Percentiles rank a stretch among this genome's conserved stretches.
Evolutionary conservation across 2,888 invertebrate species (phyloP).

Genomic region (Nasonovia ribisnigri): DNA sequence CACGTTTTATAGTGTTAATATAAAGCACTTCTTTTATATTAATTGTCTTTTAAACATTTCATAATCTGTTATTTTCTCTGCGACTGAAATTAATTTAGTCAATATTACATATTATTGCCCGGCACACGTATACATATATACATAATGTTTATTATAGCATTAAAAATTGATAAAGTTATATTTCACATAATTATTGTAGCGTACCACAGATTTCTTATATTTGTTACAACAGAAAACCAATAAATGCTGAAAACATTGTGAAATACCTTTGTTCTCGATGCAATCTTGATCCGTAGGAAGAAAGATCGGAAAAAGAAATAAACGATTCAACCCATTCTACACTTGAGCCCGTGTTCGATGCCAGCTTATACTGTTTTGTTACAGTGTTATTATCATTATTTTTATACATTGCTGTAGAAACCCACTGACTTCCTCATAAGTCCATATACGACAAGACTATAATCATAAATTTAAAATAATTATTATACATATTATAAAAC

Average conservation of each 20-base stretch:
- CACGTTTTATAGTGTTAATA: not conserved
- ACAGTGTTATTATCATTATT: not conserved
- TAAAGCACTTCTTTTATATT: not conserved
- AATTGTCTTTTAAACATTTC: slow-evolving; percentile 20
- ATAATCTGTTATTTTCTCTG: not conserved
- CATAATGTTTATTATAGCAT: not conserved
- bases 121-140: not conserved
- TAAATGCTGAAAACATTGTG: not conserved
- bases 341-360: not conserved
- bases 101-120: slow-evolving; percentile 3
- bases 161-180: not conserved
- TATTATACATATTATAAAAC: not conserved
- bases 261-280: slow-evolving; percentile 28
- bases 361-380: not conserved
- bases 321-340: not conserved
- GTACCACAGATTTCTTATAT: not conserved
- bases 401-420: not conserved
- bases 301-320: slow-evolving; percentile 34
- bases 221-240: slow-evolving; percentile 26
- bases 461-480: slow-evolving; percentile 27
- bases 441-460: not conserved
- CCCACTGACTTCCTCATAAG: not conserved
- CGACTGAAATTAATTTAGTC: slow-evolving; percentile 8
- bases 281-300: slow-evolving; percentile 13
- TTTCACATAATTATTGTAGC: not conserved